These are phyloP conservation scores for Thysanoteuthis rhombus DNA, from an alignment of 2,888 invertebrate species.

Conservation along the genomic window DNA sequence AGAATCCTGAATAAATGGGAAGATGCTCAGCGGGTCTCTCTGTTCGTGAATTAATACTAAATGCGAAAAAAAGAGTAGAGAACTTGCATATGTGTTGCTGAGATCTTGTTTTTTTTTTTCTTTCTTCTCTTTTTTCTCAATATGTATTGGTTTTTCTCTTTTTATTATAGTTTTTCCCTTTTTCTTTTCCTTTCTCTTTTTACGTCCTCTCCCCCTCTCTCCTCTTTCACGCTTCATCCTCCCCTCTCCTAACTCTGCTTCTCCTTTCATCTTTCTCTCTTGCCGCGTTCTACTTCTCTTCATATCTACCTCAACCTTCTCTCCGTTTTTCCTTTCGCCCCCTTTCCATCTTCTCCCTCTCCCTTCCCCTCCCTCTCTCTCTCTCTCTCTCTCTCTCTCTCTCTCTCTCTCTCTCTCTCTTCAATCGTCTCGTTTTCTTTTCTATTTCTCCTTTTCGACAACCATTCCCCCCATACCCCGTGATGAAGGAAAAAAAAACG, in stretches of 20 bases:
- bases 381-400: accelerated
- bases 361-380: no score
- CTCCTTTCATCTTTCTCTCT: no score
- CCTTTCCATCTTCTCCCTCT: background rate
- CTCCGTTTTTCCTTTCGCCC: background rate
- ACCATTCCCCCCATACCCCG: background rate
- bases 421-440: background rate
- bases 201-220: background rate
- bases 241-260: background rate
- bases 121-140: no score
- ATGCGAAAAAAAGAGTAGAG: background rate
- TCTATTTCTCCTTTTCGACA: background rate
- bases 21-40: background rate
- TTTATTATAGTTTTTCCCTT: background rate
- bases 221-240: background rate
- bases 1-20: background rate
- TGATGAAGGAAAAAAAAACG: background rate
- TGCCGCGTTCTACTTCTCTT: no score
- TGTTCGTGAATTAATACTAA: background rate
- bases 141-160: background rate
- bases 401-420: background rate
- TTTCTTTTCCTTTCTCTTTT: no score
- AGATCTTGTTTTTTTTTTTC: no score
- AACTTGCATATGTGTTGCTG: background rate
- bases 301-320: background rate